Evolutionary conservation across 2,797 vertebrate species (phyloP).

Genomic region (Typhlichthys eigenmanni): DNA sequence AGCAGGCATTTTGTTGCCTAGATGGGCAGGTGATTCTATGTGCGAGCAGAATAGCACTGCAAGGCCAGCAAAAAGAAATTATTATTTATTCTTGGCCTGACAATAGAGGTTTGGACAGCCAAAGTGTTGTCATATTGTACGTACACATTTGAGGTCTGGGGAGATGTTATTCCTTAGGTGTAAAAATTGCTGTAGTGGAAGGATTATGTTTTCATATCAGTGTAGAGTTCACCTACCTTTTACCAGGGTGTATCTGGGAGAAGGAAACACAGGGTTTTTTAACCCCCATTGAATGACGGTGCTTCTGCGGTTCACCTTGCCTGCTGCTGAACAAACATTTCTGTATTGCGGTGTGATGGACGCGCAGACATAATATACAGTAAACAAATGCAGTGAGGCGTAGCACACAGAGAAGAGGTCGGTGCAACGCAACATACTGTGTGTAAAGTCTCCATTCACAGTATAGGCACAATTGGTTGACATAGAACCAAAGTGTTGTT

Average conservation of each 20-base stretch:
- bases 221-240: conserved; percentile 36
- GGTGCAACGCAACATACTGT: conserved; percentile 28
- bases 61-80: conserved; percentile 72
- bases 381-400: conserved; percentile 57
- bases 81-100: conserved; percentile 76
- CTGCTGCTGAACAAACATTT: conserved; percentile 33
- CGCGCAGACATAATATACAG: conserved; percentile 28
- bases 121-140: conserved; percentile 74
- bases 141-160: conserved; percentile 66
- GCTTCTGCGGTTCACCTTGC: conserved; percentile 26
- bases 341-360: conserved; percentile 15
- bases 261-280: conserved; percentile 43
- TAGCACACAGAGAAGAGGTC: conserved; percentile 47
- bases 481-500: conserved; percentile 78
- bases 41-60: conserved; percentile 72
- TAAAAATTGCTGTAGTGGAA: conserved; percentile 53
- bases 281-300: conserved; percentile 52
- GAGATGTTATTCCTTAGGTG: conserved; percentile 67
- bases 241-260: conserved; percentile 39
- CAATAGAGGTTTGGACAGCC: conserved; percentile 72
- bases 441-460: conserved; percentile 52
- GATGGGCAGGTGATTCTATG: conserved; percentile 82
- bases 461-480: conserved; percentile 81
- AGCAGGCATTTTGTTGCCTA: conserved; percentile 77
- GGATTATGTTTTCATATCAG: conserved; percentile 67